phyloP scores from a whole-genome alignment of 1,140 invertebrate species.

The Pseudomyrmex dendroicus region DNA sequence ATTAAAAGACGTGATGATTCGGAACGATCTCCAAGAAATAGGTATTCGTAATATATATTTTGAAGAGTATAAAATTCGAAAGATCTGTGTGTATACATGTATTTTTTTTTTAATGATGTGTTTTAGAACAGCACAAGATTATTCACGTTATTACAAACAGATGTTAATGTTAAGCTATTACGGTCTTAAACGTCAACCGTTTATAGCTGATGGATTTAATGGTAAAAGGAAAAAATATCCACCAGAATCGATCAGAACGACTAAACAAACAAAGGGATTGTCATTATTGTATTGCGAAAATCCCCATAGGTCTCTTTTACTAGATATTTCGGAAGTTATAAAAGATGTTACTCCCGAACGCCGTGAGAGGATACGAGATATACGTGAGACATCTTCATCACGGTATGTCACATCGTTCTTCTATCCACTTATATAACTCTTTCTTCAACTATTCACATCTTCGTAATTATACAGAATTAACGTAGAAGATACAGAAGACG shows the following conservation, averaged over 20 bases:
- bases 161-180: slow-evolving; percentile 80
- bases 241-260: slow-evolving; percentile 78
- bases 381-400: slow-evolving; percentile 75
- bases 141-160: slow-evolving; percentile 77
- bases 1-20: slow-evolving; percentile 69
- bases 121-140: slow-evolving; percentile 80
- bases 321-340: slow-evolving; percentile 74
- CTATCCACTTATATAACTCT: not conserved
- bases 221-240: slow-evolving; percentile 77
- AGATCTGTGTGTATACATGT: slow-evolving; percentile 42
- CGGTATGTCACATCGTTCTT: slow-evolving; percentile 37
- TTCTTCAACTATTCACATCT: slow-evolving; percentile 51
- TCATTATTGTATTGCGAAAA: slow-evolving; percentile 80
- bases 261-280: slow-evolving; percentile 74
- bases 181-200: slow-evolving; percentile 72
- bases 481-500: slow-evolving; percentile 43
- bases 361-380: slow-evolving; percentile 80
- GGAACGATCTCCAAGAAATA: slow-evolving; percentile 72
- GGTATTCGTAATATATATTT: slow-evolving; percentile 64
- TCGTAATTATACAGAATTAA: slow-evolving; percentile 60
- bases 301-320: slow-evolving; percentile 75
- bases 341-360: slow-evolving; percentile 75
- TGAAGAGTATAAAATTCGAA: not conserved
- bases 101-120: slow-evolving; percentile 29
- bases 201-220: slow-evolving; percentile 75